Conservation (phyloP, 2,113 vertebrate genomes). For the Crotalus horridus region DNA sequence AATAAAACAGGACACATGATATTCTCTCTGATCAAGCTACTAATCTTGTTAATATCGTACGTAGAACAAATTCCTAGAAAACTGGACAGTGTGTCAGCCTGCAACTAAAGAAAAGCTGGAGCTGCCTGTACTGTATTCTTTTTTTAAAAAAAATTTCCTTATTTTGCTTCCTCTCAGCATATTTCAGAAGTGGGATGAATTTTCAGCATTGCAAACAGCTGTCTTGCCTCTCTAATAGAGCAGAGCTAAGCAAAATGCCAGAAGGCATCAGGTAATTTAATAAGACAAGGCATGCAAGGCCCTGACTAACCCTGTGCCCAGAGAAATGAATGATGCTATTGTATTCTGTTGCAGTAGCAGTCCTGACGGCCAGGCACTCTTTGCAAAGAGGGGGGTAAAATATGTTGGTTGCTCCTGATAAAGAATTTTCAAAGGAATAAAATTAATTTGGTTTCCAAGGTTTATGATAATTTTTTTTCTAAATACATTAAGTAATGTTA, state of each 20-base stretch:
- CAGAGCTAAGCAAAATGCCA: slow-evolving; percentile 50
- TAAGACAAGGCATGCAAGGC: slow-evolving; percentile 27
- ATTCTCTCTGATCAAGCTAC: neutral
- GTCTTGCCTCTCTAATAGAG: slow-evolving; percentile 19
- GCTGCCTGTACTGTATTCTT: neutral
- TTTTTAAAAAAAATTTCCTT: neutral
- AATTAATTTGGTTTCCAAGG: slow-evolving; percentile 11
- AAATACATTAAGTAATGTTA: slow-evolving; percentile 2
- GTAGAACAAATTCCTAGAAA: neutral
- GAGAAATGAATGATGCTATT: slow-evolving; percentile 45
- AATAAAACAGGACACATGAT: neutral
- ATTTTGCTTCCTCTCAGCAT: slow-evolving; percentile 18
- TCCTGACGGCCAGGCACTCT: slow-evolving; percentile 20
- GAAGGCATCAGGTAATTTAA: slow-evolving; percentile 53
- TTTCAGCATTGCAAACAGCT: slow-evolving; percentile 47
- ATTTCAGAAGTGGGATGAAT: neutral
- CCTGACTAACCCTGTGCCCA: neutral
- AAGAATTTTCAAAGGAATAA: neutral
- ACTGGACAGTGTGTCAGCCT: neutral
- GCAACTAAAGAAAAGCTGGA: neutral
- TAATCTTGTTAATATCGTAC: neutral
- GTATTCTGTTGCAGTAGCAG: slow-evolving; percentile 20
- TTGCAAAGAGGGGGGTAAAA: slow-evolving; percentile 14
- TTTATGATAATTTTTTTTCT: slow-evolving; percentile 19
- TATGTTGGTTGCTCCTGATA: slow-evolving; percentile 11